Evolutionary conservation across 2,113 vertebrate genomes (phyloP).

Genomic region (Dromaius novaehollandiae): DNA sequence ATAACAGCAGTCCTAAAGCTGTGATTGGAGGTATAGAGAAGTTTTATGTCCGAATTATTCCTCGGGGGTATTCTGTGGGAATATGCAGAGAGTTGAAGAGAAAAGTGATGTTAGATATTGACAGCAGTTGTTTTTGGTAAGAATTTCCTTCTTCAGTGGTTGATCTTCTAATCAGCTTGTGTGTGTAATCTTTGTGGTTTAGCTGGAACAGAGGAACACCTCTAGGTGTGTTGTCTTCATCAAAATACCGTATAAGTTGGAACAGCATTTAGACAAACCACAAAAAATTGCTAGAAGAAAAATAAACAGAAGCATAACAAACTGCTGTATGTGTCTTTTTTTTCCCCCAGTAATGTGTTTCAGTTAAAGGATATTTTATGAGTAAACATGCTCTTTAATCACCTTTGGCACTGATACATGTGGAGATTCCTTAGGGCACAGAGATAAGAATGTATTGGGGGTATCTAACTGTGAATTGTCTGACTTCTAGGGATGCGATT

Average conservation of each 20-base stretch:
- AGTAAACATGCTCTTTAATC: background rate
- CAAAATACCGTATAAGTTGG: background rate
- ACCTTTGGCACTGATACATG: background rate
- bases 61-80: background rate
- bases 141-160: background rate
- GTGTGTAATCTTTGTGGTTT: background rate
- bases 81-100: background rate
- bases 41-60: background rate
- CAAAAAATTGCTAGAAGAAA: background rate
- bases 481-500: fast-evolving
- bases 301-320: background rate
- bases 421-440: background rate
- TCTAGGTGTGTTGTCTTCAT: background rate
- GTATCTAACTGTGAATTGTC: background rate
- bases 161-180: background rate
- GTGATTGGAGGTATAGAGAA: background rate
- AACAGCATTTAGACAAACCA: background rate
- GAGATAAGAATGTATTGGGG: background rate
- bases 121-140: background rate
- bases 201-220: background rate
- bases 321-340: background rate
- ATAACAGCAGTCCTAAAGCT: background rate
- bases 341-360: background rate
- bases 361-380: background rate
- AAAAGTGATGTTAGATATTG: background rate